Evolutionary conservation across 2,113 vertebrate genomes (phyloP).

Genomic region (Heteronetta atricapilla): DNA sequence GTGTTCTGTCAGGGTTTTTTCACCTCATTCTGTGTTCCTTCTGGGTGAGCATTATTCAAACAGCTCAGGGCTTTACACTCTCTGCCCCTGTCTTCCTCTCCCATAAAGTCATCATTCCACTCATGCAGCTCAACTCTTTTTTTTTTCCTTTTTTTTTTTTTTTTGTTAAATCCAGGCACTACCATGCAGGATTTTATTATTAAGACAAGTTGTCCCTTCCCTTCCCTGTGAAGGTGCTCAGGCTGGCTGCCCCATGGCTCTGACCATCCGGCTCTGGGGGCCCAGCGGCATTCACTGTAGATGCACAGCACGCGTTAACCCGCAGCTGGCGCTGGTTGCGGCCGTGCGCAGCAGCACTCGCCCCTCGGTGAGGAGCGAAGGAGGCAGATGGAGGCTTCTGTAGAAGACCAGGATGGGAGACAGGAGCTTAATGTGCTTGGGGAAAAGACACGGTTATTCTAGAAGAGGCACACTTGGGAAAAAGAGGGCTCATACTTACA

Average conservation of each 20-base stretch:
- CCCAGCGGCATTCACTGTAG: background rate
- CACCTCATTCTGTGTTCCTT: background rate
- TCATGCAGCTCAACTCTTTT: too few species aligned
- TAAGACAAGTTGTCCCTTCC: background rate
- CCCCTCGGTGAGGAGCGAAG: fast-evolving
- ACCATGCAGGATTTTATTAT: fast-evolving
- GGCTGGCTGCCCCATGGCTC: background rate
- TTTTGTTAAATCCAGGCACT: background rate
- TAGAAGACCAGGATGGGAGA: background rate
- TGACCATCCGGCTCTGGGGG: fast-evolving
- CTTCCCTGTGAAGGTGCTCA: fast-evolving
- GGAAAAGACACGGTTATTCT: background rate
- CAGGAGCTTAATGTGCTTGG: background rate
- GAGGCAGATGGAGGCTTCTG: background rate
- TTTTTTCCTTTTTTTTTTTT: background rate
- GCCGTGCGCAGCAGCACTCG: fast-evolving
- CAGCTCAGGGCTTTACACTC: background rate
- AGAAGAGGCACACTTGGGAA: background rate
- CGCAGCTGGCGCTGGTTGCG: fast-evolving
- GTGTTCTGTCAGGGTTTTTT: background rate
- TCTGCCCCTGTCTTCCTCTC: background rate
- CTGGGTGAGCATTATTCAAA: background rate
- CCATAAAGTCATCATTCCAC: background rate
- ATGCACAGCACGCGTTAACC: background rate
- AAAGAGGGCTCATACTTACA: background rate